A percentile compares a stretch with the other conserved stretches of the same genome.
Evolutionary conservation across 2,888 invertebrate genomes (phyloP).

Genomic region (Chrysotoxum bicinctum): DNA sequence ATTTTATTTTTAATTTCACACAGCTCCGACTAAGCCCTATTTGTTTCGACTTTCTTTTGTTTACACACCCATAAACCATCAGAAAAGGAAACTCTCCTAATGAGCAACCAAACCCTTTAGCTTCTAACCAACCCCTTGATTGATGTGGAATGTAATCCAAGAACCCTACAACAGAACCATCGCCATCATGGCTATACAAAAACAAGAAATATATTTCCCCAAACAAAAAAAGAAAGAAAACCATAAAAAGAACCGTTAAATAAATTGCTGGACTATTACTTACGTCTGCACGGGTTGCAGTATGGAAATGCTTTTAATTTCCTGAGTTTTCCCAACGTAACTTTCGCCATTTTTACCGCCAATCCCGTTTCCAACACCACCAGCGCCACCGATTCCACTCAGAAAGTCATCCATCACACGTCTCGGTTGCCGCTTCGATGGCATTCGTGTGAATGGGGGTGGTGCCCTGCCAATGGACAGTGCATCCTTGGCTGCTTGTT

Average conservation of each 20-base stretch:
- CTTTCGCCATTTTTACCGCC: constrained; percentile 82
- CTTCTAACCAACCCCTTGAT: constrained; percentile 51
- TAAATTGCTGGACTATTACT: constrained; percentile 75
- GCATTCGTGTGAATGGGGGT: constrained; percentile 89
- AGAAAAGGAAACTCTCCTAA: constrained; percentile 50
- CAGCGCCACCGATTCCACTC: constrained; percentile 86
- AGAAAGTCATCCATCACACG: constrained; percentile 85
- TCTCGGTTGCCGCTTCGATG: constrained; percentile 89
- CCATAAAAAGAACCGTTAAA: constrained; percentile 71
- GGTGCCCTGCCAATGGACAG: constrained; percentile 84
- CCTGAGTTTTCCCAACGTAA: constrained; percentile 76
- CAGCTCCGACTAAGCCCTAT: not conserved
- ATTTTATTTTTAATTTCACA: not conserved
- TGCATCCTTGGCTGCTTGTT: constrained; percentile 82
- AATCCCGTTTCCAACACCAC: constrained; percentile 83
- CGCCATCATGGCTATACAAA: constrained; percentile 44
- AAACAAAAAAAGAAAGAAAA: constrained; percentile 14
- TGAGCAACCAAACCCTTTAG: constrained; percentile 51
- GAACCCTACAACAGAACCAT: constrained; percentile 57
- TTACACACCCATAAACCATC: constrained; percentile 62
- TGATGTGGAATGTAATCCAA: constrained; percentile 62
- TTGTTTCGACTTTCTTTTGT: constrained; percentile 34
- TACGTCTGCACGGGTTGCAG: constrained; percentile 84
- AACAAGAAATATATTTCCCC: constrained; percentile 64
- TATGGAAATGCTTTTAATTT: constrained; percentile 83